These are phyloP conservation scores for Porites evermanni DNA, from an alignment of 92 coral and sea anemone species.

Conservation along the genomic window DNA sequence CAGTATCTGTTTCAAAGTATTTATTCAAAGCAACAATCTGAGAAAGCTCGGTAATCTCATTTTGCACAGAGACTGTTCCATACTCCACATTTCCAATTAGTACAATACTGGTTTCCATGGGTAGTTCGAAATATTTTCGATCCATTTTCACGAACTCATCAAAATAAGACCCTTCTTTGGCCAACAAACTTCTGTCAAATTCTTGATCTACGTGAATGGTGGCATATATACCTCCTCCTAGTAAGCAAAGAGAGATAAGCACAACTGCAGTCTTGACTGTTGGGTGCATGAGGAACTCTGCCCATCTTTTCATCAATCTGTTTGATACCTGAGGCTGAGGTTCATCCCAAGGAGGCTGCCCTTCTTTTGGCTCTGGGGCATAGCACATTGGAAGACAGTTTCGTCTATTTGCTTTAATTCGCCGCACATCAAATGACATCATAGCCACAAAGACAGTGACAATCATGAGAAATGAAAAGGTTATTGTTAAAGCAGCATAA, in stretches of 20 bases:
- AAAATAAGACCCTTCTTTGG: slow-evolving; percentile 29
- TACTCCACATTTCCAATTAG: slow-evolving; percentile 34
- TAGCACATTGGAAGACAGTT: slow-evolving; percentile 62
- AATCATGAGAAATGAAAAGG: slow-evolving; percentile 56
- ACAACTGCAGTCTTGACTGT: slow-evolving; percentile 36
- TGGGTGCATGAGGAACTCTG: slow-evolving; percentile 17
- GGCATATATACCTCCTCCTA: slow-evolving; percentile 41
- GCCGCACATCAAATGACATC: slow-evolving; percentile 61
- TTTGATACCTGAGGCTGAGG: slow-evolving; percentile 49
- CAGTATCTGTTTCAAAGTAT: slow-evolving; percentile 32
- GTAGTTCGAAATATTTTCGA: slow-evolving; percentile 41
- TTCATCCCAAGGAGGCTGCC: slow-evolving; percentile 63
- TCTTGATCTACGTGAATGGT: slow-evolving; percentile 14
- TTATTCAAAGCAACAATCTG: slow-evolving; percentile 37
- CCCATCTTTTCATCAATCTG: slow-evolving; percentile 53
- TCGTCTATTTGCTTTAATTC: slow-evolving; percentile 60
- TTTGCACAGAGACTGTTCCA: slow-evolving; percentile 25
- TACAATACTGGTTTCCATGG: slow-evolving; percentile 43
- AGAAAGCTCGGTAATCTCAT: slow-evolving; percentile 46
- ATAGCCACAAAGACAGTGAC: slow-evolving; percentile 65
- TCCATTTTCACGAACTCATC: slow-evolving; percentile 18
- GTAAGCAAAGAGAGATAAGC: slow-evolving; percentile 23
- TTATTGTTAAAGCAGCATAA: slow-evolving; percentile 60
- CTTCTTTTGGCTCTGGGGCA: slow-evolving; percentile 61
- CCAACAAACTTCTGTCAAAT: slow-evolving; percentile 30